Base-by-base conservation (phyloP, 2,113 vertebrate genomes). In the Melospiza melodia region DNA sequence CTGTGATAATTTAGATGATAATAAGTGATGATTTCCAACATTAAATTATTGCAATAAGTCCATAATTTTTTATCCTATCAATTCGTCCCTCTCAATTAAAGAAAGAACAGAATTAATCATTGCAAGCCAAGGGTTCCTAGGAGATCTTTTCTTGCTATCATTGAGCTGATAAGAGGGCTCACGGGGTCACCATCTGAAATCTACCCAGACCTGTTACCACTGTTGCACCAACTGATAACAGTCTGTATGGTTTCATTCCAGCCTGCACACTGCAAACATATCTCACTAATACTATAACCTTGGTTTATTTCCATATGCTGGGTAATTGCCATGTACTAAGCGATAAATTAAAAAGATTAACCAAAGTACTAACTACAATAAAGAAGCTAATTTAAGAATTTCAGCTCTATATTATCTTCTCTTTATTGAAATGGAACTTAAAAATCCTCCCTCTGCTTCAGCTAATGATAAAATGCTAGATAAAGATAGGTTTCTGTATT, bases 301-400 rank as follows among this genome's bases (percentile, higher is more conserved):
- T 93, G 66, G 74, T 75, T 95, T 62, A 95, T 96, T 97, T 97
- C 87, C 95, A 92, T 91, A 82, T 66, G 88, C 78, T 81, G 75
- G 76, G 74, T 87, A 98, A 97, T 95, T 97, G 86, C 78, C 54
- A 43, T 94, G 81, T 90, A 96, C 77, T 89, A 97, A 96, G 90
- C 12, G 96, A 98, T 97, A 97, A 98, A 97, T 97, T 97, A 97
- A 96, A 93, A 98, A 97, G 93, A 97, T 97, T 97, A 97, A 97
- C 88, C 91, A 78, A 78, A 96, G 71, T 94, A 95, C 82, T 95
- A 98, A 95, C 91, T 95, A 96, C 57, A 86, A 95, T 85, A 97
- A 97, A 95, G 68, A 88, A 94, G 65, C 88, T 94, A 91, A 95
- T 97, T 97, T 97, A 96, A 91, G 82, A 96, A 96, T 95, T 97